These are phyloP conservation scores for Pyrochroa serraticornis DNA, from an alignment of 2,888 invertebrate genomes.

Conservation along the genomic window DNA sequence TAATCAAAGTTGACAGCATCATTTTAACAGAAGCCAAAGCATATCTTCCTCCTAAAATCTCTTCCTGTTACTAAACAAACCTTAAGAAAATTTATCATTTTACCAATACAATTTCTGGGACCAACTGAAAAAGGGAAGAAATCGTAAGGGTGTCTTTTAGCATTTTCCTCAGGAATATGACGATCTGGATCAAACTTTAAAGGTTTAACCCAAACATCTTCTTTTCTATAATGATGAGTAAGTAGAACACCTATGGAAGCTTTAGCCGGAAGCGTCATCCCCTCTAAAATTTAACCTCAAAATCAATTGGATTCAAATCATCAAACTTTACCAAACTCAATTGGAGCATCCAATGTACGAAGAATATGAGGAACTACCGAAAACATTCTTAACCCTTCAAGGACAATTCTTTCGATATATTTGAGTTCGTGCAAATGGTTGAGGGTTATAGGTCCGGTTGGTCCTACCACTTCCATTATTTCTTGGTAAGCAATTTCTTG, in stretches of 20 bases:
- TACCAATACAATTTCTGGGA: slow-evolving; percentile 61
- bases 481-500: slow-evolving; percentile 57
- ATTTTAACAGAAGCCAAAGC: slow-evolving; percentile 43
- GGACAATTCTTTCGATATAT: slow-evolving; percentile 64
- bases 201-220: slow-evolving; percentile 64
- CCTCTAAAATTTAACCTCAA: too few relatives aligned
- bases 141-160: slow-evolving; percentile 58
- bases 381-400: slow-evolving; percentile 65
- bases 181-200: slow-evolving; percentile 65
- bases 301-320: too few relatives aligned
- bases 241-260: slow-evolving; percentile 35
- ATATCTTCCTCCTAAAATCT: slow-evolving; percentile 39
- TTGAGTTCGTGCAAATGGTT: slow-evolving; percentile 63
- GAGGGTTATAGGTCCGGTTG: slow-evolving; percentile 56
- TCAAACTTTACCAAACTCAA: slow-evolving; percentile 60
- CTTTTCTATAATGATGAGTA: slow-evolving; percentile 52
- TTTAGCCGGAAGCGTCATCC: slow-evolving; percentile 30
- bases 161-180: slow-evolving; percentile 62
- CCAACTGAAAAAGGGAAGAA: slow-evolving; percentile 61
- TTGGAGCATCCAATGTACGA: slow-evolving; percentile 58
- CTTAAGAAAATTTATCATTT: too few relatives aligned
- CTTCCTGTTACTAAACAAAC: too few relatives aligned
- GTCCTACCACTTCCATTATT: slow-evolving; percentile 59
- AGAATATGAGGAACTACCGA: slow-evolving; percentile 63
- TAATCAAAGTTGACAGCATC: slow-evolving; percentile 35